Base-by-base conservation (phyloP, 1,140 invertebrate genomes). In the Ceratoteleas bidentatus region DNA sequence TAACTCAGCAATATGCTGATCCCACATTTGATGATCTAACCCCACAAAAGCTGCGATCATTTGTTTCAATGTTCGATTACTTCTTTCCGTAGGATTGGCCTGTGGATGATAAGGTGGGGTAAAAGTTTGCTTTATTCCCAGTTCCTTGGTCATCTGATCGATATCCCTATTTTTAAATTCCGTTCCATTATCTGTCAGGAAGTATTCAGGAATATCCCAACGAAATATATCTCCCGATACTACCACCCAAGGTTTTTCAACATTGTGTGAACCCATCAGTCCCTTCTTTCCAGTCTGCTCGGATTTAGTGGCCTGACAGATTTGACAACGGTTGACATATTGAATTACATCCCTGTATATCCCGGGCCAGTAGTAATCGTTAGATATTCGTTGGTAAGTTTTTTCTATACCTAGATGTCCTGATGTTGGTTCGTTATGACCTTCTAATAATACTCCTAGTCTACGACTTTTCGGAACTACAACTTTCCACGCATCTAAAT, bases 51-150 rank as follows among this genome's bases (percentile, higher is more conserved):
- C 68, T 0, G 83, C 56, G 6, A 92, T 75, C 83, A 88, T 86
- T 0, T 85, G 87, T 7, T 89, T 87, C 6, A 91, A 69, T 0
- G 86, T 87, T 50, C 84, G 81, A 66, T 92, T 92, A 6, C 87
- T 84, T 0, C 90, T 45, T 69, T 92, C 90, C 0, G 86, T 86
- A 0, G 83, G 85, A 53, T 92, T 92, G 1, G 86, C 84, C 56
- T 91, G 88, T 0, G 90, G 90, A n/a, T 86, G 86, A n/a, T n/a
- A n/a, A n/a, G n/a, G n/a, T n/a, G n/a, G n/a, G n/a, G n/a, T n/a
- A n/a, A n/a, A n/a, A n/a, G 70, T 92, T 13, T 85, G 69, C 2
- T 34, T 8, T 0, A 87, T 62, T 5, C 85, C 82, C 2, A 56
- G 10, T 13, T 38, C 34, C 8, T 13, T 15, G 14, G 14, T 7